Evolutionary conservation across 2,113 vertebrate species (phyloP).

Genomic region (Riparia riparia): DNA sequence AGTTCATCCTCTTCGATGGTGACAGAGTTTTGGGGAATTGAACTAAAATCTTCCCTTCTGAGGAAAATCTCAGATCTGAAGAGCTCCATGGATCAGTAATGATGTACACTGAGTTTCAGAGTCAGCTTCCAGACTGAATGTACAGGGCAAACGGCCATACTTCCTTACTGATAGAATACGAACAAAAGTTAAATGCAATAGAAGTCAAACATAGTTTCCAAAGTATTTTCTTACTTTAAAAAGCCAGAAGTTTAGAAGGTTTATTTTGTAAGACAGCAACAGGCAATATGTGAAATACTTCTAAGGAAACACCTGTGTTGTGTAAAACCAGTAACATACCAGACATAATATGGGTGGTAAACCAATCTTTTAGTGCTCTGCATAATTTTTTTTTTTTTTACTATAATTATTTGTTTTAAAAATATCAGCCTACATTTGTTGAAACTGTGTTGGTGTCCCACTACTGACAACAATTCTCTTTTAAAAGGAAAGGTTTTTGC

Average conservation of each 20-base stretch:
- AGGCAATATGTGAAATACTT: not conserved
- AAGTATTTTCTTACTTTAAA: not conserved
- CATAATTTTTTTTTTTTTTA: not conserved
- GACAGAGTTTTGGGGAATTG: not conserved
- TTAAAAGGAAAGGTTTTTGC: not conserved
- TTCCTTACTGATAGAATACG: not conserved
- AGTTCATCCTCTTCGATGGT: not conserved
- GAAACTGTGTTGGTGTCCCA: not conserved
- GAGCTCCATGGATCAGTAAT: not conserved
- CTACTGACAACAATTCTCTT: not conserved
- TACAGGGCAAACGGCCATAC: not conserved
- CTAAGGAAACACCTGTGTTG: conserved; percentile 68
- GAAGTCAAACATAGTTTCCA: not conserved
- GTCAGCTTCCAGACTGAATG: not conserved
- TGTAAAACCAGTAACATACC: conserved; percentile 19
- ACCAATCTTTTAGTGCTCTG: not conserved
- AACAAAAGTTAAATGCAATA: not conserved
- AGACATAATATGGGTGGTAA: not conserved
- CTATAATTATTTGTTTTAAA: conserved; percentile 5
- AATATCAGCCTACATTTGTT: not conserved
- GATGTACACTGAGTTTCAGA: not conserved
- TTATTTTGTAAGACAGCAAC: not conserved
- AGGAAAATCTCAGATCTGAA: not conserved
- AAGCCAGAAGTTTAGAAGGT: not conserved
- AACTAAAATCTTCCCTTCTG: not conserved